Base-by-base conservation (phyloP, 2,888 invertebrate genomes). In the Lasioglossum calceatum region DNA sequence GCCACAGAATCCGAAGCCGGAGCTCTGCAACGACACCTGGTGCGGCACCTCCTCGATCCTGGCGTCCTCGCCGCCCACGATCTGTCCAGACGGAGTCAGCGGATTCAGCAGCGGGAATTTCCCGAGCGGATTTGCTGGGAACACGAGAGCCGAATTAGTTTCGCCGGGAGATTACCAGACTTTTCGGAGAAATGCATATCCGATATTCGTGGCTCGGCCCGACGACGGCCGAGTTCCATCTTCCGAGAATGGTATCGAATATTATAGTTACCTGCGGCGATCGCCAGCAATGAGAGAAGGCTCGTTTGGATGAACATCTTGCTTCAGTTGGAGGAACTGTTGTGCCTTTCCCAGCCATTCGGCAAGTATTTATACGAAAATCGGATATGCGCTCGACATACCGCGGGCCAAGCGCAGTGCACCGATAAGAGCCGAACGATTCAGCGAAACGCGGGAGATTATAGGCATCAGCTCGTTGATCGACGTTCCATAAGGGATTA, bases 1-100 rank as follows among this genome's bases (percentile, higher is more conserved):
- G 0, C 97, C 97, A 88, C 97, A 97, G 0, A 94, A 92, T 87
- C 96, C 96, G 0, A 94, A 92, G 0, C 96, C 96, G 19, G 39
- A 81, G 7, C 71, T n/a, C 32, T 88, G 90, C 0, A 93, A 32
- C 36, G 89, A 90, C 27, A 93, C 90, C 76, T 92, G 92, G 61
- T 92, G 87, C 5, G 93, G 92, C 1, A 87, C 89, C 2, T 89
- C 83, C 36, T 89, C 75, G 79, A 93, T 93, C 3, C 2, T 47
- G 0, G 84, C 86, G 2, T 85, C 78, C 14, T 77, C 58, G 1
- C 92, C 92, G 16, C 91, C 90, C 0, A 92, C 54, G 64, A 92
- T 92, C 39, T 88, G 87, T 0, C 82, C 87, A 32, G 16, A 77
- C 0, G 86, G 84, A 0, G 44, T 54, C 7, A 81, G 14, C 1